Evolutionary conservation across 2,797 vertebrate genomes (phyloP), one percentile per base, ranked within the genome.

Genomic region (Amazona ochrocephala): DNA sequence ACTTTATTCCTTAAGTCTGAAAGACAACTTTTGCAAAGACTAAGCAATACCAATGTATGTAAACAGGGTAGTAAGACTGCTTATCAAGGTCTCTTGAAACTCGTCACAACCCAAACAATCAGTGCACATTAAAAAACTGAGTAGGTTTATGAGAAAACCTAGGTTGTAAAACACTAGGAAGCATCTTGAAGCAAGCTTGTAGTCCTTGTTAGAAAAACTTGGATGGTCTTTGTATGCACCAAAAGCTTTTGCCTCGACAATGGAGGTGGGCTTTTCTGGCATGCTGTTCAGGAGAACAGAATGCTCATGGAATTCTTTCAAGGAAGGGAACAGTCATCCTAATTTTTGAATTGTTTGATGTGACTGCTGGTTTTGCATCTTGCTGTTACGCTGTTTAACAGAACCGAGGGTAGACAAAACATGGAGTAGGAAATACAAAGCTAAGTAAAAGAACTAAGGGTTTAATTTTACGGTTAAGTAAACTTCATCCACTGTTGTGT

Each of bases 101-200:
- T 68, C 44, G 2, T 54, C 71, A 73, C 71, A 93, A 56, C 27
- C 27, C 88, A 95, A 95, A 78, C 88, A 95, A 86, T 81, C 51
- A 7, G 24, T 42, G 80, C 22, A 13, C 14, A 5, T 76, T 61
- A 78, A 32, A 58, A 91, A 91, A 56, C 23, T 6, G 12, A 67
- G 32, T 24, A 32, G 16, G 61, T 67, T 67, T 84, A 48, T 61
- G 44, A 71, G 71, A 84, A 47, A 70, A 54, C 24, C 23, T 44
- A 27, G 9, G 21, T 22, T 91, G 48, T 89, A 75, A 92, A 96
- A 61, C 37, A 9, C 34, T 4, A 80, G 26, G 50, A 74, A 58
- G 45, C 64, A 73, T 32, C 32, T 19, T 71, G 61, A 77, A 84
- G 65, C 23, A 58, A 83, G 27, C 21, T 32, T 50, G 20, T 42